phyloP scores from a whole-genome alignment of 2,113 vertebrate genomes.

The Oryzias woworae region DNA sequence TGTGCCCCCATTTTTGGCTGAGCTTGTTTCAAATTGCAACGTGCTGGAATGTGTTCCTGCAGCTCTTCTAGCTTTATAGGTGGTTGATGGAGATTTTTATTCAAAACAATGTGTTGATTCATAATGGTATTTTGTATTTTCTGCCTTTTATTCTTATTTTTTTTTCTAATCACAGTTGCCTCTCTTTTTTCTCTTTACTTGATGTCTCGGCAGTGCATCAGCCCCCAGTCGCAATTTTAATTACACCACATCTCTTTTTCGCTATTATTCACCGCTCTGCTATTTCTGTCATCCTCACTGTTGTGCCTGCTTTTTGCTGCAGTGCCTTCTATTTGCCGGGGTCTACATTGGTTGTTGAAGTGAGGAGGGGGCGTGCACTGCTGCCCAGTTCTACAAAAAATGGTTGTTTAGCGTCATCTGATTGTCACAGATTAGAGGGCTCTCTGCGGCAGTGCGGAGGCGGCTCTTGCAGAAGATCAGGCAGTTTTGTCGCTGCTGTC shows the following conservation, averaged over 20 bases:
- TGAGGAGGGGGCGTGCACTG: conserved; percentile 46
- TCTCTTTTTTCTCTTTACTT: conserved; percentile 17
- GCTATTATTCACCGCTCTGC: conserved; percentile 67
- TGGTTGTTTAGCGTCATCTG: conserved; percentile 64
- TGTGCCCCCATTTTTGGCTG: conserved; percentile 4
- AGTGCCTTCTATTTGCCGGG: conserved; percentile 48
- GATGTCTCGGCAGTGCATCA: conserved; percentile 43
- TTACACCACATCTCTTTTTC: conserved; percentile 63
- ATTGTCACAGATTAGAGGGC: conserved; percentile 75
- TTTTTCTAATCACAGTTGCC: conserved; percentile 4
- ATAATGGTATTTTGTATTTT: conserved; percentile 11
- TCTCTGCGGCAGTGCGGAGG: conserved; percentile 57
- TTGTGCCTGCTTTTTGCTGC: conserved; percentile 35
- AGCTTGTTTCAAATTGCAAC: no score
- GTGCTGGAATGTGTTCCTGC: no score
- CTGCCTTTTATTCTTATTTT: conserved; percentile 2
- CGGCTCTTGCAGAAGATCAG: conserved; percentile 49
- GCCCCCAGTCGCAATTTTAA: conserved; percentile 62
- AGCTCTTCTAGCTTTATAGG: no score
- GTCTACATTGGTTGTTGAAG: conserved; percentile 52
- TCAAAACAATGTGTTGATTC: neutral
- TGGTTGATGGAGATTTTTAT: no score
- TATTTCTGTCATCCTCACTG: conserved; percentile 70
- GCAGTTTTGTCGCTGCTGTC: conserved; percentile 36
- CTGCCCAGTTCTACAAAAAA: conserved; percentile 64